phyloP scores from a whole-genome alignment of 2,888 invertebrate genomes.

The Fissipunctia ypsillon region DNA sequence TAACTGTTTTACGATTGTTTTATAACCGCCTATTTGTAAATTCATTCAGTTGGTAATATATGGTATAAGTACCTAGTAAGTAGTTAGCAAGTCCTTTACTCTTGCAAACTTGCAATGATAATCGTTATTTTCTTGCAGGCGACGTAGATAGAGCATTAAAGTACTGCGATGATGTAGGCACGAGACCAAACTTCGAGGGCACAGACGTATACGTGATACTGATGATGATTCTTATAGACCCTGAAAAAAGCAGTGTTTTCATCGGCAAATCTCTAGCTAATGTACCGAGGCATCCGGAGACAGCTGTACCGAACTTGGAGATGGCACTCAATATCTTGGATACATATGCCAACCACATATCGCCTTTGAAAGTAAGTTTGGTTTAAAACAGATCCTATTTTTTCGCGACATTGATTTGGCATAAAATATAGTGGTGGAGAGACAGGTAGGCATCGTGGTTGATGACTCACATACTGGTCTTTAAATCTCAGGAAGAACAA shows the following conservation, averaged over 20 bases:
- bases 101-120: neutral
- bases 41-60: neutral
- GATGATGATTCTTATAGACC: constrained; percentile 88
- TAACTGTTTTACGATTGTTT: neutral
- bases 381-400: neutral
- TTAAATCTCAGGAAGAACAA: neutral
- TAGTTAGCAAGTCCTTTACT: neutral
- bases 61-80: neutral
- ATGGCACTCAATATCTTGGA: constrained; percentile 95
- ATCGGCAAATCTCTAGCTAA: constrained; percentile 84
- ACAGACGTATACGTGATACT: constrained; percentile 91
- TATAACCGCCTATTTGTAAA: neutral
- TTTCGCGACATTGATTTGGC: neutral
- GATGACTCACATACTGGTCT: neutral
- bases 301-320: constrained; percentile 93
- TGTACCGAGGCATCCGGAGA: constrained; percentile 89
- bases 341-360: constrained; percentile 95
- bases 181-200: constrained; percentile 77
- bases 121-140: constrained; percentile 77
- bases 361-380: constrained; percentile 93
- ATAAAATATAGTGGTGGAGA: neutral
- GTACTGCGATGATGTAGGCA: constrained; percentile 94
- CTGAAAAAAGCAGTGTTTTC: constrained; percentile 74
- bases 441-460: neutral
- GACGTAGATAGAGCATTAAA: constrained; percentile 95